Conservation (phyloP, 2,113 vertebrate species). For the Pachyramphus minor region DNA sequence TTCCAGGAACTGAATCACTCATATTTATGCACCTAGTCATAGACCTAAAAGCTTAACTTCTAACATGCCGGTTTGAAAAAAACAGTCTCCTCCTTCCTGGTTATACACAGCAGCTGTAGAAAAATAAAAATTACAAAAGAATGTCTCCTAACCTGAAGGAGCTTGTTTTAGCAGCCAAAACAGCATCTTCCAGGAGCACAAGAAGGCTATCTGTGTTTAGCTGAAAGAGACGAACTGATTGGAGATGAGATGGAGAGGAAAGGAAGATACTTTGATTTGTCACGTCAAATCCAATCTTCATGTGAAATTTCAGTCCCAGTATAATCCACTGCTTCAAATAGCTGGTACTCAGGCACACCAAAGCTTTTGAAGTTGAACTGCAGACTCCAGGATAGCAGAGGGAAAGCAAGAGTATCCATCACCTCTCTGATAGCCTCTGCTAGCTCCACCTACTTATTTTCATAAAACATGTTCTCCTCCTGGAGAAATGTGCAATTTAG, state of each 20-base stretch:
- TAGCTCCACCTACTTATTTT: background rate
- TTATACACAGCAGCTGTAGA: background rate
- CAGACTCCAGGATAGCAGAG: background rate
- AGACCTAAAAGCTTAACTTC: slow-evolving; percentile 6
- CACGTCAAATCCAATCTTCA: background rate
- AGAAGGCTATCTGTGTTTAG: background rate
- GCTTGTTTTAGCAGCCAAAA: background rate
- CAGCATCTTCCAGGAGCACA: rapidly evolving
- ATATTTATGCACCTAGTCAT: background rate
- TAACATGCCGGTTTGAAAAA: background rate
- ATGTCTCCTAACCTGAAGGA: background rate
- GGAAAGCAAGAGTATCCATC: background rate
- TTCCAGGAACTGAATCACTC: background rate
- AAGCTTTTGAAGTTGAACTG: background rate
- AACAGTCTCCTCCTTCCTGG: background rate
- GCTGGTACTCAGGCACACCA: background rate
- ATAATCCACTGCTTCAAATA: background rate
- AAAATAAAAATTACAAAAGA: background rate
- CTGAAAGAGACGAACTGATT: background rate
- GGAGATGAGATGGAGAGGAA: rapidly evolving
- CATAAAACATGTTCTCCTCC: background rate
- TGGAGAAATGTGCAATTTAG: background rate
- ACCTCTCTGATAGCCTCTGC: background rate
- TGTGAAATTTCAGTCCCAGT: background rate
- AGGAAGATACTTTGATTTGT: background rate